A percentile compares a stretch with the other conserved stretches of the same genome.
Evolutionary conservation across 2,888 invertebrate genomes (phyloP).

Genomic region (Punctoribates punctum): DNA sequence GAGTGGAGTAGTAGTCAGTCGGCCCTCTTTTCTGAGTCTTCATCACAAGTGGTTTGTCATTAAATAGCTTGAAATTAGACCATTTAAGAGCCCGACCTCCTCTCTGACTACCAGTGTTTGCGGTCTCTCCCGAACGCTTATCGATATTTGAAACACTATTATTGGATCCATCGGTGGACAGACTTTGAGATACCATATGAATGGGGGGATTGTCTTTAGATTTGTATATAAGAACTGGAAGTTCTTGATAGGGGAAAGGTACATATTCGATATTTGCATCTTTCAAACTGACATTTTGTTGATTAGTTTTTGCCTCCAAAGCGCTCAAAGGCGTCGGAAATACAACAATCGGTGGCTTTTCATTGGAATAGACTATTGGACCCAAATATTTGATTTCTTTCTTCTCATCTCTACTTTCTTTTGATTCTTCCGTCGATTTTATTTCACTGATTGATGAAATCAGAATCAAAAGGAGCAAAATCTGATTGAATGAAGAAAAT

Average conservation of each 20-base stretch:
- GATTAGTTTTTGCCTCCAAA: slow-evolving; percentile 8
- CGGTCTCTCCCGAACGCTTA: slow-evolving; percentile 36
- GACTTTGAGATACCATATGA: slow-evolving; percentile 51
- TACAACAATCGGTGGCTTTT: slow-evolving; percentile 51
- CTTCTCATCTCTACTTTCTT: slow-evolving; percentile 5
- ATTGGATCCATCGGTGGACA: background rate
- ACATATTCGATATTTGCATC: slow-evolving; percentile 52
- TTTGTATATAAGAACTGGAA: slow-evolving; percentile 53
- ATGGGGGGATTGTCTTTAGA: slow-evolving; percentile 52
- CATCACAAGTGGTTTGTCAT: slow-evolving; percentile 27
- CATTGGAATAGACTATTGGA: slow-evolving; percentile 51
- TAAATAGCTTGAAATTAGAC: slow-evolving; percentile 39
- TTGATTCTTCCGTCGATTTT: background rate
- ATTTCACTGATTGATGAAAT: background rate
- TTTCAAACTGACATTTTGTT: background rate
- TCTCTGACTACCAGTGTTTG: slow-evolving; percentile 17
- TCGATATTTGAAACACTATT: slow-evolving; percentile 5
- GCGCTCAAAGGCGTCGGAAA: slow-evolving; percentile 49
- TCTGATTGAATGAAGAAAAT: background rate
- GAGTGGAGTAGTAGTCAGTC: background rate
- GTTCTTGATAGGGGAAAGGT: slow-evolving; percentile 53
- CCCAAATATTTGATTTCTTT: slow-evolving; percentile 50
- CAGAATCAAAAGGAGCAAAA: slow-evolving; percentile 19
- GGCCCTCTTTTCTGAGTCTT: background rate
- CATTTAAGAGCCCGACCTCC: slow-evolving; percentile 40